Evolutionary conservation across 2,797 vertebrate species (phyloP).

Genomic region (Otolemur crassicaudatus): DNA sequence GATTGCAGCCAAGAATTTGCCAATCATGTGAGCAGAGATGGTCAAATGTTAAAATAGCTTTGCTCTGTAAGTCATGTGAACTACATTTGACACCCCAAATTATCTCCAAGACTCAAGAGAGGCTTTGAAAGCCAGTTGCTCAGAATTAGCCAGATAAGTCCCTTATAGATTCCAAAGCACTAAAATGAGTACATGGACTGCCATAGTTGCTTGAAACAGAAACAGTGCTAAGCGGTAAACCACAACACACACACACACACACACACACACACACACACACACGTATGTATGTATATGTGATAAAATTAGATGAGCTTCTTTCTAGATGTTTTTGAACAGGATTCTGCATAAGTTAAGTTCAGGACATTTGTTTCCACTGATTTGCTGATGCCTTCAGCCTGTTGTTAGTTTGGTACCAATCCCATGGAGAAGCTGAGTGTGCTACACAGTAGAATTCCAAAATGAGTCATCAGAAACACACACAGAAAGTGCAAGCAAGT

Average conservation of each 20-base stretch:
- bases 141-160: neutral
- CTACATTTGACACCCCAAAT: conserved; percentile 23
- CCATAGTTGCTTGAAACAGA: conserved; percentile 18
- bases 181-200: neutral
- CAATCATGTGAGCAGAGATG: neutral
- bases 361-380: neutral
- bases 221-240: neutral
- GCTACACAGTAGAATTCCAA: neutral
- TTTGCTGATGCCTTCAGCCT: neutral
- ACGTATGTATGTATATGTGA: neutral
- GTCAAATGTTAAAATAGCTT: conserved; percentile 10
- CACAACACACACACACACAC: neutral
- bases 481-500: neutral
- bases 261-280: no score
- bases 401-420: neutral
- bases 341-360: neutral
- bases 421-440: neutral
- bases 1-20: neutral
- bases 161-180: neutral
- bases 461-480: neutral
- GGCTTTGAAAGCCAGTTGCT: conserved; percentile 21
- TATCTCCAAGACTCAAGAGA: neutral
- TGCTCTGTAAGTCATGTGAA: neutral
- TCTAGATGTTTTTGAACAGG: neutral
- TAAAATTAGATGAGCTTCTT: neutral